A percentile compares a stretch with the other conserved stretches of the same genome.
Evolutionary conservation across 2,797 vertebrate species (phyloP).

Genomic region (Taenioides sp.): DNA sequence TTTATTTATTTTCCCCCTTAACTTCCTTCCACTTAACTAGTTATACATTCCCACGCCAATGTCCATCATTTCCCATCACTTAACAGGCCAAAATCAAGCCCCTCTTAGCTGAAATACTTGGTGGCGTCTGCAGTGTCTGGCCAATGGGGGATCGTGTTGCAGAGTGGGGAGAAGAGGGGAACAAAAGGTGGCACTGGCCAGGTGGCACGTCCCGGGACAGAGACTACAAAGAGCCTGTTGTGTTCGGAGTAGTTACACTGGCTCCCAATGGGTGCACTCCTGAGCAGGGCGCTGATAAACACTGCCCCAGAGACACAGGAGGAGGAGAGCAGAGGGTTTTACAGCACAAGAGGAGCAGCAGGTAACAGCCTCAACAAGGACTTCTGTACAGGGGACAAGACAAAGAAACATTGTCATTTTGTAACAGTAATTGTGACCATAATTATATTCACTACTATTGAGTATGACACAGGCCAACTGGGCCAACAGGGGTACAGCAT

Average conservation of each 20-base stretch:
- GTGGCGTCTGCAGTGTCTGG: slow-evolving; percentile 21
- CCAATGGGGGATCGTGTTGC: slow-evolving; percentile 49
- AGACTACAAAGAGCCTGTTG: slow-evolving; percentile 71
- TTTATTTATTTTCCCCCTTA: too few relatives aligned
- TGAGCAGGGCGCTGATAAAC: slow-evolving; percentile 53
- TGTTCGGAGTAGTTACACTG: slow-evolving; percentile 44
- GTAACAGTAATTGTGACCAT: too few relatives aligned
- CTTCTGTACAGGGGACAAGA: background rate
- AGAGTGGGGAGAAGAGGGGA: slow-evolving; percentile 49
- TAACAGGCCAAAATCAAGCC: slow-evolving; percentile 16
- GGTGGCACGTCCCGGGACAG: slow-evolving; percentile 56
- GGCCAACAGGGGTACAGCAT: background rate
- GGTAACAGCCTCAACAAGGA: slow-evolving; percentile 57
- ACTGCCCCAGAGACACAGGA: slow-evolving; percentile 30
- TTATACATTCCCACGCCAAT: background rate
- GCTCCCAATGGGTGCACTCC: slow-evolving; percentile 56
- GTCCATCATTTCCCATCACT: background rate
- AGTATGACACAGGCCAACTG: too few relatives aligned
- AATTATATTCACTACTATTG: too few relatives aligned
- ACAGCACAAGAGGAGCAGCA: slow-evolving; percentile 31
- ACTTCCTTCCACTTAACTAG: background rate
- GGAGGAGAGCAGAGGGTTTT: slow-evolving; percentile 45
- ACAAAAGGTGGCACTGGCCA: slow-evolving; percentile 63
- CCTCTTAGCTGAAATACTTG: background rate
- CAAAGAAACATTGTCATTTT: too few relatives aligned